phyloP scores from a whole-genome alignment of 2,888 invertebrate species.

The Orthosia gracilis region DNA sequence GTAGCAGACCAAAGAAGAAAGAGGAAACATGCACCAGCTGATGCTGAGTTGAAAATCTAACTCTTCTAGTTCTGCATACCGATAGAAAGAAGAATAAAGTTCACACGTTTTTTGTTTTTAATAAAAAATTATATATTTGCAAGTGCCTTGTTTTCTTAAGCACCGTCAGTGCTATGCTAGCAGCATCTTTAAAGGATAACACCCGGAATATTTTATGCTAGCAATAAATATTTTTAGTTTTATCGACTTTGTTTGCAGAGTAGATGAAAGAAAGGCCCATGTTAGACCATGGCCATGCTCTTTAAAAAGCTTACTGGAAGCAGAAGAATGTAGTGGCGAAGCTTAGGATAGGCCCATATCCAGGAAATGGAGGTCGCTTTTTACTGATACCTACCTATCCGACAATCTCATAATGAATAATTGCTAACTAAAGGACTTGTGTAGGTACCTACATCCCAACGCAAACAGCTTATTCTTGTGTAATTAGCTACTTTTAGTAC shows the following conservation, averaged over 20 bases:
- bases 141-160: background rate
- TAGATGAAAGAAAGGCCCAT: background rate
- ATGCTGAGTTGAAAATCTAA: too few relatives aligned
- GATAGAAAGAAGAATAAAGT: background rate
- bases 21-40: too few relatives aligned
- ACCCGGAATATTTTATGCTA: too few relatives aligned
- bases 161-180: background rate
- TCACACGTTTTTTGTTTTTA: background rate
- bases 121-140: background rate
- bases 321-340: too few relatives aligned
- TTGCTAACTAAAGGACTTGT: background rate
- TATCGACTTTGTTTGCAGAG: background rate
- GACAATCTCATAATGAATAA: background rate
- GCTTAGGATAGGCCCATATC: background rate
- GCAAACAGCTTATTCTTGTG: background rate
- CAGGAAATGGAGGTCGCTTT: background rate
- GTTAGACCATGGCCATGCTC: too few relatives aligned
- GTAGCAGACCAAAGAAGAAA: too few relatives aligned
- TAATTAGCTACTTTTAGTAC: background rate
- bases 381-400: background rate
- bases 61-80: background rate
- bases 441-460: background rate
- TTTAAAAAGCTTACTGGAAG: background rate
- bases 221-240: background rate
- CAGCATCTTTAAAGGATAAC: background rate